These are phyloP conservation scores for Neogobius melanostomus DNA, from an alignment of 2,113 vertebrate species.

Conservation along the genomic window DNA sequence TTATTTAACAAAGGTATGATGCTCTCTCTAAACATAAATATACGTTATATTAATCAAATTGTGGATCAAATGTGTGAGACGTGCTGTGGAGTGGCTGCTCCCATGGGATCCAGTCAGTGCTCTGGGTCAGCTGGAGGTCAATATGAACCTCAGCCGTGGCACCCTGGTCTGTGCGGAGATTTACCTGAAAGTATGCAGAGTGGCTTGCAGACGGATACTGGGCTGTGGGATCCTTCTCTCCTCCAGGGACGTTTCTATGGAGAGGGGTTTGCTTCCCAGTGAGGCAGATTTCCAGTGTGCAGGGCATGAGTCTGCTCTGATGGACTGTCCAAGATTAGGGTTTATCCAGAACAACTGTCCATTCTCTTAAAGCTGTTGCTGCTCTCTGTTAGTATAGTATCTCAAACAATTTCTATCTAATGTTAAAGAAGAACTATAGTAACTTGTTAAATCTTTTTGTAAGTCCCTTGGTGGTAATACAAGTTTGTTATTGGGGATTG, in stretches of 20 bases:
- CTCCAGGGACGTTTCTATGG: slow-evolving; percentile 16
- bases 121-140: neutral
- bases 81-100: neutral
- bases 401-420: no score
- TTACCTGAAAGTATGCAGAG: slow-evolving; percentile 6
- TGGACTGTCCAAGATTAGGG: neutral
- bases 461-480: no score
- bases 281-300: slow-evolving; percentile 1
- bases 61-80: neutral
- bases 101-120: neutral
- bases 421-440: no score
- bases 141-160: neutral
- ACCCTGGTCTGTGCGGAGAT: neutral
- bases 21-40: no score
- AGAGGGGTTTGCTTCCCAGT: fast-evolving
- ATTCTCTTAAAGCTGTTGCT: neutral
- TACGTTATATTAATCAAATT: no score
- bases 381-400: neutral
- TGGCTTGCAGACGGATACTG: neutral
- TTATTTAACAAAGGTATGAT: no score
- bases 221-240: slow-evolving; percentile 16
- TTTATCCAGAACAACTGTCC: neutral
- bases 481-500: no score
- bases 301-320: neutral
- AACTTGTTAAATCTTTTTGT: no score